Conservation (phyloP, 1,140 invertebrate species). For the Archivesica marissinica region DNA sequence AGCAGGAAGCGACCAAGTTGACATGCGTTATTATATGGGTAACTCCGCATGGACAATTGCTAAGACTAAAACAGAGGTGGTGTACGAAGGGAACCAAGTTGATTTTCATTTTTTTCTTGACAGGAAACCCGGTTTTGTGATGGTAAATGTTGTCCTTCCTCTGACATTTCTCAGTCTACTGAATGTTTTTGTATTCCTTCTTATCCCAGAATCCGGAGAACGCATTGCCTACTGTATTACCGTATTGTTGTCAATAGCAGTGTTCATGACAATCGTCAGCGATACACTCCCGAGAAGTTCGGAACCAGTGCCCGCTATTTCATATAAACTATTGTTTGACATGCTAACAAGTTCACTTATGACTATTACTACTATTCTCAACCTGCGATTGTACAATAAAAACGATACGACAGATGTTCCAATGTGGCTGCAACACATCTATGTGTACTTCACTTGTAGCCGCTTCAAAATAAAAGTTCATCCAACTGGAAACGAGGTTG, state of each 20-base stretch:
- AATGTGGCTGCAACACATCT: too few relatives aligned
- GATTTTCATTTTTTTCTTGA: not conserved
- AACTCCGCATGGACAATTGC: not conserved
- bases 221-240: constrained; percentile 86
- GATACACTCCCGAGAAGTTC: constrained; percentile 86
- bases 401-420: too few relatives aligned
- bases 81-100: not conserved
- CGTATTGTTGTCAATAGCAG: constrained; percentile 86
- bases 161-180: constrained; percentile 86
- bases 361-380: too few relatives aligned
- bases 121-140: constrained; percentile 79
- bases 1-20: not conserved
- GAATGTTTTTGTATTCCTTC: constrained; percentile 86
- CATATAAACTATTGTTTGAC: not conserved
- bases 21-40: not conserved
- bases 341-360: constrained; percentile 30
- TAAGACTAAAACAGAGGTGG: not conserved
- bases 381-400: too few relatives aligned
- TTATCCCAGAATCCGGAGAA: constrained; percentile 86
- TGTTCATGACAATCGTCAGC: constrained; percentile 86
- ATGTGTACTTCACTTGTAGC: too few relatives aligned
- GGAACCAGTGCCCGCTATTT: constrained; percentile 79
- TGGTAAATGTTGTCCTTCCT: constrained; percentile 86
- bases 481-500: too few relatives aligned
- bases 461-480: too few relatives aligned